phyloP scores from a whole-genome alignment of 2,113 vertebrate species.

The Camarhynchus parvulus region DNA sequence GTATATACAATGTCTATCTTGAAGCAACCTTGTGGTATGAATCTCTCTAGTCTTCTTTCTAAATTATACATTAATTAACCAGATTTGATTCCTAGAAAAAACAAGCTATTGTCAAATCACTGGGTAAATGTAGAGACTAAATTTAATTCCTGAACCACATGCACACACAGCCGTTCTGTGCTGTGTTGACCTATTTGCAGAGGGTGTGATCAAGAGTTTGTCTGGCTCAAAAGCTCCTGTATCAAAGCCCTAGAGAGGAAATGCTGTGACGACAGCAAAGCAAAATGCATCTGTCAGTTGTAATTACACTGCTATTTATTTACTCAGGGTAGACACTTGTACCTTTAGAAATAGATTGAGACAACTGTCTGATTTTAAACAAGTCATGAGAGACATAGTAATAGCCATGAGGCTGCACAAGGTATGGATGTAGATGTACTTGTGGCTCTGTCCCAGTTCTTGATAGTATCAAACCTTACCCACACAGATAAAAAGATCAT shows the following conservation, averaged over 20 bases:
- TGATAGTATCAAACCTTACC: neutral
- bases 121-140: constrained; percentile 8
- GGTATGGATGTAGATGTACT: neutral
- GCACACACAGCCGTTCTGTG: neutral
- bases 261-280: constrained; percentile 26
- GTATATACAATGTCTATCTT: neutral
- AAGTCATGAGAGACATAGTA: neutral
- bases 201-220: constrained; percentile 43
- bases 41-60: neutral
- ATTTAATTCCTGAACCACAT: constrained; percentile 43
- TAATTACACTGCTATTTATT: constrained; percentile 41
- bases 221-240: neutral
- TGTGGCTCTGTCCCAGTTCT: neutral
- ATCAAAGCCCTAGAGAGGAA: constrained; percentile 46
- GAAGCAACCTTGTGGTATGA: neutral
- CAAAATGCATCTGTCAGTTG: neutral
- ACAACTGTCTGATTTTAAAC: neutral
- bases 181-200: constrained; percentile 29
- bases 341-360: constrained; percentile 15
- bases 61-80: constrained; percentile 6
- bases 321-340: neutral
- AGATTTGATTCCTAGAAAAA: constrained; percentile 31
- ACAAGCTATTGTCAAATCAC: neutral
- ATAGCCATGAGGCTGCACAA: neutral
- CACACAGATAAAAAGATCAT: neutral